phyloP scores from a whole-genome alignment of 2,888 invertebrate species.

The Branchinecta sandiegonensis region DNA sequence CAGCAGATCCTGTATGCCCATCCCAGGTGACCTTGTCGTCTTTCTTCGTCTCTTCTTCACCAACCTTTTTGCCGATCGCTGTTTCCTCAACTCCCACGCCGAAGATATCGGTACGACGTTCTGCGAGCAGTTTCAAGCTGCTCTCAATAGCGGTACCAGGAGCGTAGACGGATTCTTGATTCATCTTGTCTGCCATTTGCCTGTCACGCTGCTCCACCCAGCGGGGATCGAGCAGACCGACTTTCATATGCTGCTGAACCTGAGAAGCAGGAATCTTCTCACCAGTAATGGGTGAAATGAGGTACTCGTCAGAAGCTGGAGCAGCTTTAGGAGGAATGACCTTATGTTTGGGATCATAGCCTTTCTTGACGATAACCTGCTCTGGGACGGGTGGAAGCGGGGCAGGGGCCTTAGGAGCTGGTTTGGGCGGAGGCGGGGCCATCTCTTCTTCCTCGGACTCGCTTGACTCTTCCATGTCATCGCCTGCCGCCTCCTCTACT shows the following conservation, averaged over 20 bases:
- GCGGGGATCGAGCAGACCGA: conserved; percentile 85
- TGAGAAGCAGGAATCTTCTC: conserved; percentile 94
- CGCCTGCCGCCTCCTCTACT: conserved; percentile 40
- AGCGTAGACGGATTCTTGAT: conserved; percentile 70
- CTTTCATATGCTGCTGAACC: conserved; percentile 94
- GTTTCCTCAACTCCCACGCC: conserved; percentile 98
- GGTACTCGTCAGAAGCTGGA: conserved; percentile 63
- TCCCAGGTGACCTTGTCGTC: conserved; percentile 89
- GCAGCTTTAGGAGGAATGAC: conserved; percentile 37
- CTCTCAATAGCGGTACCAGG: conserved; percentile 81
- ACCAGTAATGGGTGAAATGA: conserved; percentile 95
- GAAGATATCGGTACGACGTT: conserved; percentile 98
- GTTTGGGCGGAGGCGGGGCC: conserved; percentile 38
- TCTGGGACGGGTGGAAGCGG: conserved; percentile 75
- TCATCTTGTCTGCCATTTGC: conserved; percentile 78
- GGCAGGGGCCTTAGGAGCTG: conserved; percentile 37
- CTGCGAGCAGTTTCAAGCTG: conserved; percentile 85
- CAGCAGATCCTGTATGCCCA: conserved; percentile 91
- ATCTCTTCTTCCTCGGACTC: conserved; percentile 49
- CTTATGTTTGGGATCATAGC: conserved; percentile 83
- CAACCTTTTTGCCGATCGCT: conserved; percentile 95
- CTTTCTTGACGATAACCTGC: conserved; percentile 82
- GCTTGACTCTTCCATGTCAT: conserved; percentile 80
- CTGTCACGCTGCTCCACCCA: conserved; percentile 96
- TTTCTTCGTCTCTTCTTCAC: conserved; percentile 56